Evolutionary conservation across 2,113 vertebrate species (phyloP).

Genomic region (Scopus umbretta): DNA sequence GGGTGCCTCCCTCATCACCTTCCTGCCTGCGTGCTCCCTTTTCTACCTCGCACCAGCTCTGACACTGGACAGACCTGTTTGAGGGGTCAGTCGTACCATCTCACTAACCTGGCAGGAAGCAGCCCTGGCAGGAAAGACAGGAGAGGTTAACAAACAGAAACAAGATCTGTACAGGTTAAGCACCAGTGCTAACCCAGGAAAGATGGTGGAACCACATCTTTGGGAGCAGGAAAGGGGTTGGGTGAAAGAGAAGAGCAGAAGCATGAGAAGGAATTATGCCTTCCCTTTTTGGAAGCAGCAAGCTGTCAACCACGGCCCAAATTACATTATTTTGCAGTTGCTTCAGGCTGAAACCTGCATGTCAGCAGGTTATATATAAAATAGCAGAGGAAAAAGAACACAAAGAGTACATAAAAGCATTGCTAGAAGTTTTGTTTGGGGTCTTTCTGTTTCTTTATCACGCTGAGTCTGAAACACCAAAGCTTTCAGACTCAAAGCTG

Average conservation of each 20-base stretch:
- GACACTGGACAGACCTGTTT: not conserved
- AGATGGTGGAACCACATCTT: not conserved
- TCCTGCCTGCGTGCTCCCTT: not conserved
- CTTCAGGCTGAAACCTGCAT: not conserved
- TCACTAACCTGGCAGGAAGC: not conserved
- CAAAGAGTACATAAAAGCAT: not conserved
- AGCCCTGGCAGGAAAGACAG: not conserved
- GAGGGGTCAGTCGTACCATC: not conserved
- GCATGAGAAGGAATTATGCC: not conserved
- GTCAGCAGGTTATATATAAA: not conserved
- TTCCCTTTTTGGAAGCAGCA: not conserved
- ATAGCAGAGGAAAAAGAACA: not conserved
- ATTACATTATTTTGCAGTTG: not conserved
- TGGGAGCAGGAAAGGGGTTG: not conserved
- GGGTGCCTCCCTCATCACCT: not conserved
- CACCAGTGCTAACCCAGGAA: not conserved
- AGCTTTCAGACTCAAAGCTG: not conserved
- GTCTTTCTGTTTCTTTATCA: not conserved
- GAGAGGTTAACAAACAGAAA: not conserved
- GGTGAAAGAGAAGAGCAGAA: not conserved
- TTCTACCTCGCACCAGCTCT: not conserved
- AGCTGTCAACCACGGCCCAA: not conserved
- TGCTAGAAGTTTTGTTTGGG: not conserved
- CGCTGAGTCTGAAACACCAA: not conserved
- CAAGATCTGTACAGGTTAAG: not conserved